Percentiles rank a stretch among this genome's conserved stretches.
Conservation (phyloP, 2,797 vertebrate genomes). For the Kryptolebias ocellatus region DNA sequence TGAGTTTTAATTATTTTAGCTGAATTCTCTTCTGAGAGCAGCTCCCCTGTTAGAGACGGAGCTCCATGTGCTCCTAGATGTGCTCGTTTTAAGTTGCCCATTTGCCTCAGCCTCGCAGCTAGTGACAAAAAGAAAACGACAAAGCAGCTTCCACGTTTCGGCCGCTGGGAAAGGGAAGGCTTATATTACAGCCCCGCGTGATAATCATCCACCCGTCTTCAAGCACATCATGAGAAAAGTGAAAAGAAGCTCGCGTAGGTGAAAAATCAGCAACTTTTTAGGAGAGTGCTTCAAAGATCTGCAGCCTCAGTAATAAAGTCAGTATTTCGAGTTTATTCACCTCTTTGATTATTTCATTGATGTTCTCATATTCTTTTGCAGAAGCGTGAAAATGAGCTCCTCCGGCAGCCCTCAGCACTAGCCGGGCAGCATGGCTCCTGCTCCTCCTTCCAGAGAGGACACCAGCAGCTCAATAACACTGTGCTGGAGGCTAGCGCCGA, state of each 20-base stretch:
- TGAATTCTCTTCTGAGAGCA: not conserved
- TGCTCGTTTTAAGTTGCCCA: not conserved
- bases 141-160: not conserved
- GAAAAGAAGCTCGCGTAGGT: not conserved
- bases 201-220: conserved; percentile 16
- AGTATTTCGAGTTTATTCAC: conserved; percentile 15
- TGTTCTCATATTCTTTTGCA: conserved; percentile 46
- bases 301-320: conserved; percentile 2
- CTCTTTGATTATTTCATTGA: conserved; percentile 31
- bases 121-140: not conserved
- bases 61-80: not conserved
- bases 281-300: conserved; percentile 4
- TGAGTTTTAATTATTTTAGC: not conserved
- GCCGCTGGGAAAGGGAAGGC: not conserved
- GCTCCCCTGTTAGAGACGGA: not conserved
- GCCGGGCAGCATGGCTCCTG: conserved; percentile 65
- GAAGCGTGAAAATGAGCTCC: conserved; percentile 43
- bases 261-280: conserved; percentile 3
- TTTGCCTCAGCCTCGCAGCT: not conserved
- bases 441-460: conserved; percentile 57
- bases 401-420: conserved; percentile 48
- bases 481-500: conserved; percentile 74
- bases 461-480: conserved; percentile 53
- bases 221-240: conserved; percentile 8
- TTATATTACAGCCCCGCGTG: not conserved